Evolutionary conservation across 1,140 invertebrate genomes (phyloP).

Genomic region (Lasioglossum baleicum): DNA sequence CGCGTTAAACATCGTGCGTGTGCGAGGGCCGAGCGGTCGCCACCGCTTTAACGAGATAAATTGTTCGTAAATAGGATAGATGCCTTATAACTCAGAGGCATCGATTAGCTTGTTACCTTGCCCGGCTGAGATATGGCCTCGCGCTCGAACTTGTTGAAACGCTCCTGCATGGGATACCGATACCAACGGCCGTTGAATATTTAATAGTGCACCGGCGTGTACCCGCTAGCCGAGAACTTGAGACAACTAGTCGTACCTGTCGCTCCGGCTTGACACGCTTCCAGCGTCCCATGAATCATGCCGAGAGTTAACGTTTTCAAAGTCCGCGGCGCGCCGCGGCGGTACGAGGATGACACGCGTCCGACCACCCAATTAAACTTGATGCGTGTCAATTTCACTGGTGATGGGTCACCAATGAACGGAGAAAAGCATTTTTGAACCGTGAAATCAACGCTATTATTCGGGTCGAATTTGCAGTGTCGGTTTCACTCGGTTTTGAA

Average conservation of each 20-base stretch:
- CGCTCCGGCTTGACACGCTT: not conserved
- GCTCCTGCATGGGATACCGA: constrained; percentile 3
- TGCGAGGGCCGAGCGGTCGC: constrained; percentile 2
- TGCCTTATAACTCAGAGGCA: constrained; percentile 39
- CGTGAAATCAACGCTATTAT: too few relatives aligned
- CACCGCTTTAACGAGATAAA: constrained; percentile 43
- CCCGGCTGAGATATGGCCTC: constrained; percentile 31
- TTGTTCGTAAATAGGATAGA: constrained; percentile 45
- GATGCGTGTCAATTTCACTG: too few relatives aligned
- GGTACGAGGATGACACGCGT: not conserved
- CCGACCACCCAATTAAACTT: not conserved
- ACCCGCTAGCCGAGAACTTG: constrained; percentile 4
- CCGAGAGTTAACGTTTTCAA: not conserved
- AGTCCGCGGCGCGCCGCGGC: not conserved
- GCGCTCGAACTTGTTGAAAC: constrained; percentile 36
- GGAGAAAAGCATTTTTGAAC: too few relatives aligned
- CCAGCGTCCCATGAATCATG: not conserved
- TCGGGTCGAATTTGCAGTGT: too few relatives aligned
- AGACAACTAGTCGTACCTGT: not conserved
- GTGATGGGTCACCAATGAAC: too few relatives aligned
- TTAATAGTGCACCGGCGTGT: constrained; percentile 27
- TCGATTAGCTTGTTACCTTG: constrained; percentile 48
- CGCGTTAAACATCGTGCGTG: constrained; percentile 30
- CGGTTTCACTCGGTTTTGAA: too few relatives aligned
- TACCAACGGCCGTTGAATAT: constrained; percentile 33